These are phyloP conservation scores for Tachystola acroxantha DNA, from an alignment of 2,888 invertebrate genomes.

Conservation along the genomic window DNA sequence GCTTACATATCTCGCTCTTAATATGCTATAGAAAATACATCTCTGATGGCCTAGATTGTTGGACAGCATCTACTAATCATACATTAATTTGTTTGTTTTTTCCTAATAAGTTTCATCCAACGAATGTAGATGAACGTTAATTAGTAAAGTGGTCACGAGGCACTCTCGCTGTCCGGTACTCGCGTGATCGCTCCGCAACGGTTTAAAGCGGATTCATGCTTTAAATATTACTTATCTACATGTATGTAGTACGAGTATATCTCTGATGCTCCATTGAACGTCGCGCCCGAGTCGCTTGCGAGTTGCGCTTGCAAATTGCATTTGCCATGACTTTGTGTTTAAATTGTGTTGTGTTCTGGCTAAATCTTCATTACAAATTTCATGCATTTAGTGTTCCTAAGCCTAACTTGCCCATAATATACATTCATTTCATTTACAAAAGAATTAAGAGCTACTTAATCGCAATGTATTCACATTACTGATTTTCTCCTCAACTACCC, in stretches of 20 bases:
- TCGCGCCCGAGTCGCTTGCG: constrained; percentile 10
- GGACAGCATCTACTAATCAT: too few species aligned
- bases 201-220: constrained; percentile 38
- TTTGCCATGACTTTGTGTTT: not conserved
- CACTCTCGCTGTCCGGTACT: constrained; percentile 40
- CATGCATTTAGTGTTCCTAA: too few species aligned
- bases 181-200: constrained; percentile 44
- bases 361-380: not conserved
- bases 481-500: too few species aligned
- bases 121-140: constrained; percentile 37
- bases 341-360: not conserved
- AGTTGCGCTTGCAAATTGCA: constrained; percentile 8
- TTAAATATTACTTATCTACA: constrained; percentile 17
- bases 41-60: too few species aligned
- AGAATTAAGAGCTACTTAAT: too few species aligned
- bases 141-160: constrained; percentile 55
- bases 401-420: too few species aligned
- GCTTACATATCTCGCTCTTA: too few species aligned
- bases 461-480: too few species aligned
- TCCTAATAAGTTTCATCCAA: constrained; percentile 4
- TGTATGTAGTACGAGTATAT: constrained; percentile 21
- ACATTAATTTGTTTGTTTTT: too few species aligned
- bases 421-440: too few species aligned
- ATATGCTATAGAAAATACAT: too few species aligned
- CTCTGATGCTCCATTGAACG: constrained; percentile 25